These are phyloP conservation scores for Nyctalus aviator DNA, from an alignment of 2,797 vertebrate genomes.

Conservation along the genomic window DNA sequence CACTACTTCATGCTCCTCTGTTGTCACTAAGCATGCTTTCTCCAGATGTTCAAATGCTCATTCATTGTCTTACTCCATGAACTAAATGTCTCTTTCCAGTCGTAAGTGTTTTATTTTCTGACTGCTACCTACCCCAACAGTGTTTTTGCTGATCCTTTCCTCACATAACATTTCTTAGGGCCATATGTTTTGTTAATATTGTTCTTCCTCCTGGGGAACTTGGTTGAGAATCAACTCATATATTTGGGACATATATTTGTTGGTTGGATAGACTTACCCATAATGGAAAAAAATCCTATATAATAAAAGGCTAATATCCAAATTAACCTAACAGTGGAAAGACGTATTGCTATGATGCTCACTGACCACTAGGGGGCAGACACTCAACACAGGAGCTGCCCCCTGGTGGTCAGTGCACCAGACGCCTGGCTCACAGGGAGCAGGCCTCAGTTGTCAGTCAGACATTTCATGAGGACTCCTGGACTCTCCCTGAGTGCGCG, in stretches of 20 bases:
- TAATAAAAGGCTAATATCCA: too few species aligned
- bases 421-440: too few species aligned
- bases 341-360: too few species aligned
- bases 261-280: background rate
- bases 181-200: background rate
- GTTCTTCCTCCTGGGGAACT: background rate
- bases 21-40: accelerated
- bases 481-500: too few species aligned
- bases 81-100: background rate
- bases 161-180: background rate
- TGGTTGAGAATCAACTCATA: background rate
- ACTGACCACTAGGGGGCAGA: too few species aligned
- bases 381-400: too few species aligned
- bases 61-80: background rate
- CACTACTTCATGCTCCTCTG: background rate
- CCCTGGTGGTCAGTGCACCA: too few species aligned
- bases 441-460: too few species aligned
- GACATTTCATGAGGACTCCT: too few species aligned
- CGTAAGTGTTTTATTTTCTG: background rate
- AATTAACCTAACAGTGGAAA: too few species aligned
- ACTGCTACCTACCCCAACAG: background rate
- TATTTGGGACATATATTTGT: background rate
- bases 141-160: background rate
- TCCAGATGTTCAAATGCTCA: background rate
- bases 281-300: background rate